Conservation (phyloP, 2,888 invertebrate species). For the Ditula angustiorana region DNA sequence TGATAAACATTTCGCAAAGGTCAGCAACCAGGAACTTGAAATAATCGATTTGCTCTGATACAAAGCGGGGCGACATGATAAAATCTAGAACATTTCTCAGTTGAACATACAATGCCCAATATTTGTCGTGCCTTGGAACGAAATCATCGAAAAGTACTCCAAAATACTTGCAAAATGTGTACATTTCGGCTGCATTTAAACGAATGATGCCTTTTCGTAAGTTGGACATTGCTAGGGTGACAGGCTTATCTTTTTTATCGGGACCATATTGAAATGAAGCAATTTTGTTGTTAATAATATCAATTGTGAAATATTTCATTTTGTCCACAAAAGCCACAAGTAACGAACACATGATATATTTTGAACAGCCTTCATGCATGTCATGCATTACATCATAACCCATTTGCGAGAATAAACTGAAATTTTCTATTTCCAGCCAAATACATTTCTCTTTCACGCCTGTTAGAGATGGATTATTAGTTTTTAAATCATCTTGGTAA, state of each 20-base stretch:
- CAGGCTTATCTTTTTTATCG: conserved; percentile 16
- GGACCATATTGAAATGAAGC: conserved; percentile 28
- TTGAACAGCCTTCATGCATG: conserved; percentile 45
- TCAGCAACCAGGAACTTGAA: conserved; percentile 14
- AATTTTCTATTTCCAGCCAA: conserved; percentile 42
- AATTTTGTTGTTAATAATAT: conserved; percentile 26
- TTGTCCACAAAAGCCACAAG: conserved; percentile 30
- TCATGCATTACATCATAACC: conserved; percentile 50
- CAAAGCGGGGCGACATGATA: conserved; percentile 24
- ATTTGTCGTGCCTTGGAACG: conserved; percentile 27
- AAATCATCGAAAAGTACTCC: conserved; percentile 36
- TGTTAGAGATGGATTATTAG: conserved; percentile 28
- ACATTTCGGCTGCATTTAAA: conserved; percentile 21
- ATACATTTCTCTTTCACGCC: conserved; percentile 45
- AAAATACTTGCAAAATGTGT: conserved; percentile 28
- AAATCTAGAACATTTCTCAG: conserved; percentile 26
- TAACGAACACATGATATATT: conserved; percentile 31
- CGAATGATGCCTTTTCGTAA: conserved; percentile 30
- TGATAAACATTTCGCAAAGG: conserved; percentile 32
- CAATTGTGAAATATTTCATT: conserved; percentile 15
- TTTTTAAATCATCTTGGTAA: conserved; percentile 21
- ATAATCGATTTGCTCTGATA: neutral
- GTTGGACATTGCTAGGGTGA: conserved; percentile 11
- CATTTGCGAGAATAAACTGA: conserved; percentile 44
- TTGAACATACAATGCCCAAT: conserved; percentile 34